These are phyloP conservation scores for Eucera pruinosa DNA, from an alignment of 2,888 invertebrate genomes.

Conservation along the genomic window DNA sequence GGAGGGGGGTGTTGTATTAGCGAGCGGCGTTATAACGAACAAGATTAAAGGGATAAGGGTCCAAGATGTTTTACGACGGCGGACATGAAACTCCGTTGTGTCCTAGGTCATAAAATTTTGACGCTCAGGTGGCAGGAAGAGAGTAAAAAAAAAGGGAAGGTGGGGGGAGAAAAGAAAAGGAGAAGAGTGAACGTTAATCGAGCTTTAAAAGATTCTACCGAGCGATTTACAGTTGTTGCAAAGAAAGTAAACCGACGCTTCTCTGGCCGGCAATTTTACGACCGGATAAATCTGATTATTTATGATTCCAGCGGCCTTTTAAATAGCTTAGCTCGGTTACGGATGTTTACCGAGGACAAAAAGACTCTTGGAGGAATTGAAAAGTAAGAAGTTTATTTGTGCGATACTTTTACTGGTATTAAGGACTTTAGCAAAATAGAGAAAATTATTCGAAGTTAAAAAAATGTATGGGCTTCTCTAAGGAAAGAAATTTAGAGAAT, in stretches of 20 bases:
- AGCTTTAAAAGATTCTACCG: constrained; percentile 37
- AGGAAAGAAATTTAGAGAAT: no score
- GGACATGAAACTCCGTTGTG: constrained; percentile 57
- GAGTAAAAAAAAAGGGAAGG: not conserved
- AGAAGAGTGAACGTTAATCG: constrained; percentile 40
- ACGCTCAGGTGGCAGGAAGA: constrained; percentile 29
- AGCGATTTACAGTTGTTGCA: constrained; percentile 35
- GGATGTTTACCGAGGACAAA: not conserved
- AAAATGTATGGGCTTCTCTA: no score
- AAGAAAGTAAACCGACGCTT: constrained; percentile 29
- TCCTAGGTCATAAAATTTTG: constrained; percentile 67
- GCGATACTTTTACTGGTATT: not conserved
- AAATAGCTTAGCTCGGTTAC: constrained; percentile 33
- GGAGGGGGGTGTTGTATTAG: constrained; percentile 63
- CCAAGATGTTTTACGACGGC: constrained; percentile 65
- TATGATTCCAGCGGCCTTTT: constrained; percentile 42
- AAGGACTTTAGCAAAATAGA: no score
- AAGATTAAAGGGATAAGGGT: constrained; percentile 69
- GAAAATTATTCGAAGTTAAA: not conserved
- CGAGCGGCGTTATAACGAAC: constrained; percentile 64
- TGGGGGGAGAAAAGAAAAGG: no score
- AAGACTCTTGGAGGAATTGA: constrained; percentile 8
- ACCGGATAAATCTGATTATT: constrained; percentile 52
- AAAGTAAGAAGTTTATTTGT: no score
- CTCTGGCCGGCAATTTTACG: constrained; percentile 39